Evolutionary conservation across 2,113 vertebrate genomes (phyloP).

Genomic region (Callocephalon fimbriatum): DNA sequence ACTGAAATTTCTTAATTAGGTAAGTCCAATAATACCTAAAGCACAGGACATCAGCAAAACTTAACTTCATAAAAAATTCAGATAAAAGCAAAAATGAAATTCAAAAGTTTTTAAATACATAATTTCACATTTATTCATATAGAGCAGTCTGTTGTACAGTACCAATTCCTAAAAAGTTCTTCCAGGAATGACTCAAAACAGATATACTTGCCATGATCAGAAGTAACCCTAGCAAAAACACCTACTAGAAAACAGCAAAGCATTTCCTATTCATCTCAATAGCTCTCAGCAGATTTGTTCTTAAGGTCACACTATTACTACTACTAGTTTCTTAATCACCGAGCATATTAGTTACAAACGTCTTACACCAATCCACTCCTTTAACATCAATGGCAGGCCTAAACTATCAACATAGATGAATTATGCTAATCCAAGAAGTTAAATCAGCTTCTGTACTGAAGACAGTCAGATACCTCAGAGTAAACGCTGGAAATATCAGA

Average conservation of each 20-base stretch:
- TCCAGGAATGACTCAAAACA: not conserved
- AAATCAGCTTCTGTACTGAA: not conserved
- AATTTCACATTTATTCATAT: not conserved
- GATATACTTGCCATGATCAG: not conserved
- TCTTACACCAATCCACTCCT: not conserved
- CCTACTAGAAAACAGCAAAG: not conserved
- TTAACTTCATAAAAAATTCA: not conserved
- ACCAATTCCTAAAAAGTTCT: not conserved
- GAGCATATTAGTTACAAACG: not conserved
- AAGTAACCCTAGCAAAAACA: not conserved
- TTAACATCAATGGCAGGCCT: not conserved
- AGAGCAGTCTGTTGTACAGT: not conserved
- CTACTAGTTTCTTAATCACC: not conserved
- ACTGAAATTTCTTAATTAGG: not conserved
- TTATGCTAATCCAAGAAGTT: not conserved
- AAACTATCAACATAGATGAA: fast-evolving
- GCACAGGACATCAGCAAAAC: not conserved
- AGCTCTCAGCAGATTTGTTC: not conserved
- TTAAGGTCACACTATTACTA: not conserved
- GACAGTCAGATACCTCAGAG: not conserved
- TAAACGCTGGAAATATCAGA: not conserved
- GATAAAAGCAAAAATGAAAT: not conserved
- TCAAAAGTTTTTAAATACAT: not conserved
- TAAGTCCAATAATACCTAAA: not conserved
- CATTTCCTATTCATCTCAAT: not conserved